These are phyloP conservation scores for Pseudomyrmex concolor DNA, from an alignment of 1,140 invertebrate species.

Conservation along the genomic window DNA sequence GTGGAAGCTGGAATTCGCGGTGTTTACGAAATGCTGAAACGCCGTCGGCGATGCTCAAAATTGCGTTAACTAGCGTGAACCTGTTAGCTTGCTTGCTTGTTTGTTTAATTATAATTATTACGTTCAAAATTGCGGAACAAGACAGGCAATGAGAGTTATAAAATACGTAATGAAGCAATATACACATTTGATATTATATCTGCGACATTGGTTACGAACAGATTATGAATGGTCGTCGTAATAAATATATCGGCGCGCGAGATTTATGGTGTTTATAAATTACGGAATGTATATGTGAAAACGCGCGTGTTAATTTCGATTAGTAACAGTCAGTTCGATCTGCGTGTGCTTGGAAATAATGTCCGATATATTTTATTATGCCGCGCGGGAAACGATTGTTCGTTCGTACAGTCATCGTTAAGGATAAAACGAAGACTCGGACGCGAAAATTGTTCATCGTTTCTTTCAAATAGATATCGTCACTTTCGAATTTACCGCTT, in stretches of 20 bases:
- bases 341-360: not conserved
- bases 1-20: slow-evolving; percentile 8
- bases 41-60: slow-evolving; percentile 10
- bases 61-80: not conserved
- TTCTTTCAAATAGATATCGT: slow-evolving; percentile 62
- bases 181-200: not conserved
- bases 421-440: slow-evolving; percentile 23
- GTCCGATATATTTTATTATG: slow-evolving; percentile 16
- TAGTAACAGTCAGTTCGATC: not conserved
- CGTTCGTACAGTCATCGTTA: slow-evolving; percentile 16
- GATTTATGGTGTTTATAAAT: not conserved
- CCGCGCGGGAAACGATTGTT: not conserved
- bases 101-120: slow-evolving; percentile 23
- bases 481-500: slow-evolving; percentile 65
- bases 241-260: not conserved
- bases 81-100: not conserved
- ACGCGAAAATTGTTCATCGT: not conserved
- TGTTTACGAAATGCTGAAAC: slow-evolving; percentile 60
- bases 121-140: not conserved
- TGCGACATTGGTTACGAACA: not conserved
- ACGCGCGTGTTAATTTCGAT: not conserved
- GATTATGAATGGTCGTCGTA: not conserved
- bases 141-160: not conserved
- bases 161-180: not conserved
- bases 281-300: not conserved